Evolutionary conservation across 1,140 invertebrate species (phyloP).

Genomic region (Paralvinella palmiformis): DNA sequence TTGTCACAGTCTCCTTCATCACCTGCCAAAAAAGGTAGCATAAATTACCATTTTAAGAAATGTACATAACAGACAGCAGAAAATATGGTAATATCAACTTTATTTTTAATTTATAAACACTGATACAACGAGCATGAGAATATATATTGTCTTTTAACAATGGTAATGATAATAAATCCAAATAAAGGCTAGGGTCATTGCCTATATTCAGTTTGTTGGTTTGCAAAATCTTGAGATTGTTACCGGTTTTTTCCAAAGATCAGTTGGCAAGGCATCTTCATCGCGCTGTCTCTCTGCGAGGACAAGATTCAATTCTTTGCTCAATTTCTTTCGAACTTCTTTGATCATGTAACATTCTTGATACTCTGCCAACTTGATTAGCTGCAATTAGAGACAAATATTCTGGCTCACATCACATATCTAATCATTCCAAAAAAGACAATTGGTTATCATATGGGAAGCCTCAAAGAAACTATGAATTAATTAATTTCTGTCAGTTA

Average conservation of each 20-base stretch:
- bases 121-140: neutral
- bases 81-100: neutral
- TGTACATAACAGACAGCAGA: neutral
- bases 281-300: constrained; percentile 43
- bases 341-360: constrained; percentile 1
- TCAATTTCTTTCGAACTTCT: constrained; percentile 33
- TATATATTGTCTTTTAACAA: neutral
- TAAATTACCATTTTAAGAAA: neutral
- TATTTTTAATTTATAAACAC: neutral
- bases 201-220: neutral
- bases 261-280: constrained; percentile 43
- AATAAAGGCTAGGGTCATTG: neutral
- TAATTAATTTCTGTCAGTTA: too few relatives aligned
- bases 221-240: constrained; percentile 20
- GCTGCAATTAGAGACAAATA: too few relatives aligned
- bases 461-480: too few relatives aligned
- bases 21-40: constrained; percentile 26
- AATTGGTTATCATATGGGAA: too few relatives aligned
- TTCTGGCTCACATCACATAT: too few relatives aligned
- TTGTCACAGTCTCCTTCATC: constrained; percentile 48
- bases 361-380: constrained; percentile 36
- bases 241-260: constrained; percentile 49
- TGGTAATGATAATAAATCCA: neutral
- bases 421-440: too few relatives aligned
- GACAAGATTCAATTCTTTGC: constrained; percentile 40